Percentiles rank a stretch among this genome's conserved stretches.
Evolutionary conservation across 2,888 invertebrate species (phyloP).

Genomic region (Philaethria dido): DNA sequence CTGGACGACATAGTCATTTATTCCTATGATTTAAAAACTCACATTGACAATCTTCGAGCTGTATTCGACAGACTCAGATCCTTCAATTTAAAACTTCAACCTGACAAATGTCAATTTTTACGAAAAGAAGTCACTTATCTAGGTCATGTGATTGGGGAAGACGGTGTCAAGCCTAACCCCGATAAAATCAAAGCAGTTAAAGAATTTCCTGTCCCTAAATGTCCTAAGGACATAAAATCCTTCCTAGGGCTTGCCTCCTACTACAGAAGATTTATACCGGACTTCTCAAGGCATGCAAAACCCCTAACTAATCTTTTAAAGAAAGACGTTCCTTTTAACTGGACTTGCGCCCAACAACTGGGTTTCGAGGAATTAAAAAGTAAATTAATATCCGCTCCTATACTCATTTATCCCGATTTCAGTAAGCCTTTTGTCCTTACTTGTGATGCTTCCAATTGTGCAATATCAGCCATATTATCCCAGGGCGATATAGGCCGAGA

Average conservation of each 20-base stretch:
- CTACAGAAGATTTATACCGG: constrained; percentile 16
- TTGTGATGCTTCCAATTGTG: constrained; percentile 51
- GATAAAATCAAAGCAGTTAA: constrained; percentile 39
- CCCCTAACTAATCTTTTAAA: constrained; percentile 29
- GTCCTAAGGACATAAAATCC: constrained; percentile 47
- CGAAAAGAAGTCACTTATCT: constrained; percentile 41
- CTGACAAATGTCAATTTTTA: constrained; percentile 50
- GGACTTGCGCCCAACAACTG: constrained; percentile 38
- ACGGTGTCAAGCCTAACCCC: constrained; percentile 49
- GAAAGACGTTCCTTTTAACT: constrained; percentile 38
- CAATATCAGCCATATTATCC: constrained; percentile 49
- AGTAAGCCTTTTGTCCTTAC: constrained; percentile 46
- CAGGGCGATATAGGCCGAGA: constrained; percentile 48
- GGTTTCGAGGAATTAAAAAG: constrained; percentile 30
- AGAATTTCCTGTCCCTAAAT: constrained; percentile 43
- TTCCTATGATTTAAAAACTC: constrained; percentile 15
- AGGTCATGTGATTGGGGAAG: constrained; percentile 48
- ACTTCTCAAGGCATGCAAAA: constrained; percentile 20
- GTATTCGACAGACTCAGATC: constrained; percentile 35
- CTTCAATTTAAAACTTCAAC: constrained; percentile 48
- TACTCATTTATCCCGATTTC: constrained; percentile 57
- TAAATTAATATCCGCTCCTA: background rate
- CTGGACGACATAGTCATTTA: constrained; percentile 42
- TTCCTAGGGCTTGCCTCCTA: constrained; percentile 6
- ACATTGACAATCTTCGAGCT: constrained; percentile 23